These are phyloP conservation scores for Acromyrmex heyeri DNA, from an alignment of 1,140 invertebrate genomes.

Conservation along the genomic window DNA sequence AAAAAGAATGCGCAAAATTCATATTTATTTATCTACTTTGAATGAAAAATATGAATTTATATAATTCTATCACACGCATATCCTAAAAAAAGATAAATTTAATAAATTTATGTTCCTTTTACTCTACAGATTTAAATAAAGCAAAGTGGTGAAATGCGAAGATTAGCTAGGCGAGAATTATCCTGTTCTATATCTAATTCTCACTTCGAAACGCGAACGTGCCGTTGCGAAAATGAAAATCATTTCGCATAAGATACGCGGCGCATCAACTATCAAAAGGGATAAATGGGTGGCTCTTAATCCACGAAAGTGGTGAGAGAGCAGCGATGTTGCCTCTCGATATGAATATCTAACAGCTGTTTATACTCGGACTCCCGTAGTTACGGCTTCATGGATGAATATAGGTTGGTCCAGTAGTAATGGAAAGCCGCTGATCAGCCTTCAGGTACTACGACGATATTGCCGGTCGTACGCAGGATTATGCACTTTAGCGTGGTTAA, in stretches of 20 bases:
- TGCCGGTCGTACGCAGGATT: slow-evolving; percentile 34
- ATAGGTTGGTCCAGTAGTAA: slow-evolving; percentile 30
- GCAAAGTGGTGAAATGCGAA: background rate
- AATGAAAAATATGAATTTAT: background rate
- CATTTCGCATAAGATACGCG: slow-evolving; percentile 37
- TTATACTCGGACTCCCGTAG: slow-evolving; percentile 6
- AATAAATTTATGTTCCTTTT: background rate
- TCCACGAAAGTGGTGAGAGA: slow-evolving; percentile 57
- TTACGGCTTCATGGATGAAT: slow-evolving; percentile 7
- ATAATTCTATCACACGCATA: background rate
- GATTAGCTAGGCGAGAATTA: background rate
- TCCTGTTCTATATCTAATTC: background rate
- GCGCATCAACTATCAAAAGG: slow-evolving; percentile 46
- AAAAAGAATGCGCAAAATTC: background rate
- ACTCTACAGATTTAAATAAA: no score
- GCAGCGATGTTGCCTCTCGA: slow-evolving; percentile 51
- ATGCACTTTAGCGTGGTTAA: slow-evolving; percentile 60
- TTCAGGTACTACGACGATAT: slow-evolving; percentile 1
- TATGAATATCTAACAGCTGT: slow-evolving; percentile 70
- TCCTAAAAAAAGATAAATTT: background rate
- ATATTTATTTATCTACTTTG: background rate
- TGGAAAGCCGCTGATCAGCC: slow-evolving; percentile 50
- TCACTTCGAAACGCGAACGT: slow-evolving; percentile 32
- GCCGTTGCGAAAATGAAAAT: slow-evolving; percentile 56
- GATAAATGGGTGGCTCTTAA: slow-evolving; percentile 18